Conservation (phyloP, 2,797 vertebrate species). For the Sarcophilus harrisii region DNA sequence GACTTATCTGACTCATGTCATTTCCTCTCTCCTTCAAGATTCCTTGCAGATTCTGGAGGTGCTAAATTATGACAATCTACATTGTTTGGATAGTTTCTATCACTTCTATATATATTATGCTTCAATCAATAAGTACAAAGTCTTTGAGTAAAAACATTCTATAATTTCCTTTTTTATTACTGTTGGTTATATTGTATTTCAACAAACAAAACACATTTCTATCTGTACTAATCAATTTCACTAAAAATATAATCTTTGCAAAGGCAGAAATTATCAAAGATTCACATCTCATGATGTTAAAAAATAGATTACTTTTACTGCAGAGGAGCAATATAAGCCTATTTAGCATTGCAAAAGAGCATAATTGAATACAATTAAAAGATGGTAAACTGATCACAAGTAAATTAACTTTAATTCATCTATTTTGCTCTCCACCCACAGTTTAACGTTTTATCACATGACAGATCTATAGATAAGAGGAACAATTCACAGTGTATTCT, state of each 20-base stretch:
- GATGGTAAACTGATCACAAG: background rate
- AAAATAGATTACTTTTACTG: background rate
- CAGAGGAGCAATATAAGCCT: background rate
- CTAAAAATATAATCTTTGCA: background rate
- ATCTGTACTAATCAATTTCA: background rate
- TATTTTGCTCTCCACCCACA: constrained; percentile 38
- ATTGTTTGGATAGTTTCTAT: background rate
- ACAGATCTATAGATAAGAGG: constrained; percentile 8
- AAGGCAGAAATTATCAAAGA: background rate
- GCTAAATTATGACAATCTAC: background rate
- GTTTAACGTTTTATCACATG: constrained; percentile 4
- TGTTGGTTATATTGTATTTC: background rate
- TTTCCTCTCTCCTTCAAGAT: background rate
- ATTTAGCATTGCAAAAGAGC: background rate
- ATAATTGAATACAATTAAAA: background rate
- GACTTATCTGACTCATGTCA: background rate
- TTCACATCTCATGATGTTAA: background rate
- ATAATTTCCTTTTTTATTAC: background rate
- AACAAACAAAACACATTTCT: background rate
- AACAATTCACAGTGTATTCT: background rate
- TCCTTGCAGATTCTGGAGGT: background rate
- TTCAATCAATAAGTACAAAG: background rate
- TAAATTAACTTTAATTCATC: constrained; percentile 2
- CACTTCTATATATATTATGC: background rate
- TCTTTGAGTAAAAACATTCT: background rate